These are phyloP conservation scores for Barypeithes pellucidus DNA, from an alignment of 2,888 invertebrate genomes.

Conservation along the genomic window DNA sequence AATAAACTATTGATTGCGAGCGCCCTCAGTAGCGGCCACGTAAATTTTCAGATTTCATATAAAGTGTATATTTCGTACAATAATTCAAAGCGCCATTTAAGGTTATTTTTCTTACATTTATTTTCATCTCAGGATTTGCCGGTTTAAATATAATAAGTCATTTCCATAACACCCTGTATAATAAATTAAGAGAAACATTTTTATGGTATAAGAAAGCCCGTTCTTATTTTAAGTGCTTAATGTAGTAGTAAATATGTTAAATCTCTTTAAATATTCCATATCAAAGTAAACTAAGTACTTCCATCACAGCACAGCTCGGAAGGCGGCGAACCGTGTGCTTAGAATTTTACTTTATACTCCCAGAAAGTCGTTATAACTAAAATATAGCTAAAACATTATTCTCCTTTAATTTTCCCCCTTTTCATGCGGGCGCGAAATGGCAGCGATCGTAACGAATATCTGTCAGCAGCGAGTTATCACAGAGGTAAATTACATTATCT, in stretches of 20 bases:
- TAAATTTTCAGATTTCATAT: too few relatives aligned
- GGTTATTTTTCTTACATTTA: too few relatives aligned
- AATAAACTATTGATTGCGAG: too few relatives aligned
- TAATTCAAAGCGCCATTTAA: too few relatives aligned
- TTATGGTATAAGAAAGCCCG: neutral
- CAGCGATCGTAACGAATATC: constrained; percentile 29
- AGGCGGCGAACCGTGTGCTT: constrained; percentile 12
- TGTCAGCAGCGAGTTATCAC: constrained; percentile 10
- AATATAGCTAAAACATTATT: constrained; percentile 28
- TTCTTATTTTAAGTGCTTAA: neutral
- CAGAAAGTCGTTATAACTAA: constrained; percentile 23
- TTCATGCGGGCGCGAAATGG: constrained; percentile 23
- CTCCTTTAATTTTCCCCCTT: constrained; percentile 22
- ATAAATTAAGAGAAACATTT: too few relatives aligned
- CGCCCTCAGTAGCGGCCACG: too few relatives aligned
- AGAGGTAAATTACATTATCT: constrained; percentile 18
- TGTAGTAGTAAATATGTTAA: neutral
- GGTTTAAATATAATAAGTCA: too few relatives aligned
- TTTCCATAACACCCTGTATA: too few relatives aligned
- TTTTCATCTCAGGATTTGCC: too few relatives aligned
- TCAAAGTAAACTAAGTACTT: neutral
- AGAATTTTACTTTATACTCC: constrained; percentile 15
- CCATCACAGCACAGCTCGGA: neutral
- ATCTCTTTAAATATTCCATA: neutral
- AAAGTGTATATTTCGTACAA: too few relatives aligned